Percentiles rank a stretch among this genome's conserved stretches.
Evolutionary conservation across 30 jellyfish, hydroid and myxozoan genomes (phyloP).

Genomic region (Chrysaora quinquecirrha): DNA sequence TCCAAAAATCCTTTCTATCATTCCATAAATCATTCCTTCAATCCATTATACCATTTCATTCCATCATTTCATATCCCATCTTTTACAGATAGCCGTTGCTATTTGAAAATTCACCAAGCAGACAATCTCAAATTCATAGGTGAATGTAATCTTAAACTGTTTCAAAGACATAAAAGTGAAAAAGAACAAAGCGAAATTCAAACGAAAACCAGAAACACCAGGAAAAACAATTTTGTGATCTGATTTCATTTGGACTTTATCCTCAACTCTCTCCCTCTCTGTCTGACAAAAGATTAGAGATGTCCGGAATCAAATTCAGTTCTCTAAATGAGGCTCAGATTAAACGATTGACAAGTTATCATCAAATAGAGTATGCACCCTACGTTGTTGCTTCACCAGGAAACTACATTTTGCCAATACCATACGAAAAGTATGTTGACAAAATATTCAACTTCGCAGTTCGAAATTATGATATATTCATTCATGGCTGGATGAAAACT

Average conservation of each 20-base stretch:
- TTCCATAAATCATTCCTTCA: too few relatives aligned
- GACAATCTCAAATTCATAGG: background rate
- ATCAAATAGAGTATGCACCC: slow-evolving; percentile 1
- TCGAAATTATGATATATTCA: slow-evolving; percentile 13
- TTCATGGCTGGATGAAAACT: slow-evolving; percentile 40
- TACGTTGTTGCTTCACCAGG: slow-evolving; percentile 42
- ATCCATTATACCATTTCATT: too few relatives aligned
- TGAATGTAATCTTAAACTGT: background rate
- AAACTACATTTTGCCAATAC: slow-evolving; percentile 25
- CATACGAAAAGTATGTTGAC: slow-evolving; percentile 18
- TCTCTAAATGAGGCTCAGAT: slow-evolving; percentile 9
- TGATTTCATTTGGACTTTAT: background rate
- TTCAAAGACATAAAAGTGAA: background rate
- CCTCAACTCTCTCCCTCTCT: background rate
- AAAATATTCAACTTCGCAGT: slow-evolving; percentile 33
- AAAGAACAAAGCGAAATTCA: too few relatives aligned
- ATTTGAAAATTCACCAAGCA: background rate
- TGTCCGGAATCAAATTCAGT: background rate
- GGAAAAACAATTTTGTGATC: background rate
- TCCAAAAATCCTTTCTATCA: too few relatives aligned
- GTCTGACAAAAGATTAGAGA: slow-evolving; percentile 21
- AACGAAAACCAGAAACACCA: too few relatives aligned
- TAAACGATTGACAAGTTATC: too few relatives aligned
- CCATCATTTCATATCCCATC: too few relatives aligned
- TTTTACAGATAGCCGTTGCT: too few relatives aligned